These are phyloP conservation scores for Trichechus manatus DNA, from an alignment of 2,113 vertebrate species.

Conservation along the genomic window DNA sequence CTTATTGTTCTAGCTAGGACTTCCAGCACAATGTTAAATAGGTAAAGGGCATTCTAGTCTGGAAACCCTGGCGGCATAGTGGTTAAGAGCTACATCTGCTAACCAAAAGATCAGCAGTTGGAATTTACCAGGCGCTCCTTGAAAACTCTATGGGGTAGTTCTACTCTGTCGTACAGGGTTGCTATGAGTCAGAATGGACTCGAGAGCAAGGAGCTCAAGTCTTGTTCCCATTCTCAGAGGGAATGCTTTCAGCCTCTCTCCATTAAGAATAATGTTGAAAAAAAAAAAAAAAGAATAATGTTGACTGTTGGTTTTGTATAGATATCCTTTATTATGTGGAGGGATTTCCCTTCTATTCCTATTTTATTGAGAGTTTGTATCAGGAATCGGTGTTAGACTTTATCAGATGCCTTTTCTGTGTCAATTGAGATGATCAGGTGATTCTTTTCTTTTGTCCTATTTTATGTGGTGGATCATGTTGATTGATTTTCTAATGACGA, in stretches of 20 bases:
- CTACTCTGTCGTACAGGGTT: too few species aligned
- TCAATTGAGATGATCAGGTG: background rate
- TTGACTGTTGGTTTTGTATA: background rate
- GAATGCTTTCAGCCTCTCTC: background rate
- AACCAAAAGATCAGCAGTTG: too few species aligned
- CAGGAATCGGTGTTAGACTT: background rate
- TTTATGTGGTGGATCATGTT: background rate
- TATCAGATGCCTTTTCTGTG: background rate
- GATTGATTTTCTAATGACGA: background rate
- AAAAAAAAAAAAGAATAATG: too few species aligned
- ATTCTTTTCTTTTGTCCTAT: background rate
- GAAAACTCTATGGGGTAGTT: too few species aligned
- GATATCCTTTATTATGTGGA: background rate
- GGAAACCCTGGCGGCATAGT: too few species aligned
- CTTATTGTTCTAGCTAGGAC: background rate
- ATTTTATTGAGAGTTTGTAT: background rate
- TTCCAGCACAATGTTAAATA: background rate
- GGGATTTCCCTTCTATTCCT: background rate
- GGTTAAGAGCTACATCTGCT: too few species aligned
- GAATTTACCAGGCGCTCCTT: too few species aligned
- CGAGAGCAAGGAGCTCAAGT: too few species aligned
- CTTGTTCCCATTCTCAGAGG: background rate
- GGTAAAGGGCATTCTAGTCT: background rate
- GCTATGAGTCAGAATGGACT: too few species aligned
- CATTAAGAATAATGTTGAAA: background rate